Conservation (phyloP, 2,888 invertebrate genomes). For the Chrysolina oricalcia region DNA sequence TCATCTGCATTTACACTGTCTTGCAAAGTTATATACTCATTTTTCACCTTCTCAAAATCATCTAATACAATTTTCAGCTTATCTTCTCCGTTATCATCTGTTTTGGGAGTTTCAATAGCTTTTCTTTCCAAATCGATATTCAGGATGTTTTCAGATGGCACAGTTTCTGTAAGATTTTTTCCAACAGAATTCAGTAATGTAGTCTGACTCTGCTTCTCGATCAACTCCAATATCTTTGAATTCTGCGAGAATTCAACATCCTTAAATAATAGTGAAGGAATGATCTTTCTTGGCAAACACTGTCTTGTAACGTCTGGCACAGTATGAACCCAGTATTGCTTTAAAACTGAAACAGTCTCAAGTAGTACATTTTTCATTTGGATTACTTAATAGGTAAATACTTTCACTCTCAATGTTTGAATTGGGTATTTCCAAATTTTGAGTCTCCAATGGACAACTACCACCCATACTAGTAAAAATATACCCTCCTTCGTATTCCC, state of each 20-base stretch:
- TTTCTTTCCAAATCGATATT: constrained; percentile 26
- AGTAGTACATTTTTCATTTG: neutral
- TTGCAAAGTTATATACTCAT: constrained; percentile 60
- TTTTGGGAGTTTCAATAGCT: constrained; percentile 42
- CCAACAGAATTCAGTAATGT: constrained; percentile 41
- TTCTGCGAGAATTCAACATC: constrained; percentile 45
- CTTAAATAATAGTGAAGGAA: constrained; percentile 65
- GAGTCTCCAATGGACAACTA: constrained; percentile 61
- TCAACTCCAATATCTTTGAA: constrained; percentile 39
- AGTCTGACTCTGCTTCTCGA: constrained; percentile 37
- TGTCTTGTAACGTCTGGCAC: constrained; percentile 68
- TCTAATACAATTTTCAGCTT: constrained; percentile 67
- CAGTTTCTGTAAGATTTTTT: constrained; percentile 35
- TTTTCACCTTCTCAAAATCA: constrained; percentile 67
- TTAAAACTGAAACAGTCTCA: constrained; percentile 61
- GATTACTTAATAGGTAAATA: neutral
- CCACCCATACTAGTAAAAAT: constrained; percentile 66
- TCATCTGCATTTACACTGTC: constrained; percentile 52
- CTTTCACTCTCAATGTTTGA: constrained; percentile 61
- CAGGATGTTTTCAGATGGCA: constrained; percentile 34
- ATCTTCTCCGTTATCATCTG: constrained; percentile 31
- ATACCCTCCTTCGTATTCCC: constrained; percentile 58
- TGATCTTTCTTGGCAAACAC: constrained; percentile 63
- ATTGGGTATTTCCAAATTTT: constrained; percentile 64
- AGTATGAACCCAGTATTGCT: constrained; percentile 67